Evolutionary conservation across 2,113 vertebrate genomes (phyloP).

Genomic region (Menidia beryllina): DNA sequence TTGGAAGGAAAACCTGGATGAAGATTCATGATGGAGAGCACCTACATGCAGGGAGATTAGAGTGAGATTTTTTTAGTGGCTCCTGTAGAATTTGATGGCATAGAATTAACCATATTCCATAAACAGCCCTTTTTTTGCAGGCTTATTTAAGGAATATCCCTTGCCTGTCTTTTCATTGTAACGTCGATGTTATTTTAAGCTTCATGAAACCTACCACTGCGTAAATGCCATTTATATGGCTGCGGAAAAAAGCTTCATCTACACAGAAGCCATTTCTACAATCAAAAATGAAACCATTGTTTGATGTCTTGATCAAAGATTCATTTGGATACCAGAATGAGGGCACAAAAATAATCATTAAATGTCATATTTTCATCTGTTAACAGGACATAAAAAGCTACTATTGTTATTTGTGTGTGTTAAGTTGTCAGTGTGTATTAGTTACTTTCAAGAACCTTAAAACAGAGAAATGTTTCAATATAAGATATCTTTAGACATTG

Average conservation of each 20-base stretch:
- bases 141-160: neutral
- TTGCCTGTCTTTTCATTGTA: constrained; percentile 12
- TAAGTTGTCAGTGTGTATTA: neutral
- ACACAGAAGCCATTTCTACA: too few relatives aligned
- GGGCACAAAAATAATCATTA: neutral
- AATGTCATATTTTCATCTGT: neutral
- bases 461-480: neutral
- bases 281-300: too few relatives aligned
- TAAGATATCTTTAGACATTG: neutral
- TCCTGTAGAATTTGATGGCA: constrained; percentile 21
- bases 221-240: neutral
- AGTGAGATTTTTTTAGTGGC: constrained; percentile 34
- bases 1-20: constrained; percentile 34
- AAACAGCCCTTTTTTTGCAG: constrained; percentile 20
- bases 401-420: neutral
- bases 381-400: too few relatives aligned
- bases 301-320: neutral
- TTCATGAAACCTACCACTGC: neutral
- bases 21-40: constrained; percentile 15
- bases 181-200: constrained; percentile 16
- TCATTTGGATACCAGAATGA: neutral
- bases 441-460: neutral
- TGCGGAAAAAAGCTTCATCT: neutral
- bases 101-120: constrained; percentile 28
- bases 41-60: constrained; percentile 16